Conservation (phyloP, 2,888 invertebrate genomes). For the Busseola fusca region DNA sequence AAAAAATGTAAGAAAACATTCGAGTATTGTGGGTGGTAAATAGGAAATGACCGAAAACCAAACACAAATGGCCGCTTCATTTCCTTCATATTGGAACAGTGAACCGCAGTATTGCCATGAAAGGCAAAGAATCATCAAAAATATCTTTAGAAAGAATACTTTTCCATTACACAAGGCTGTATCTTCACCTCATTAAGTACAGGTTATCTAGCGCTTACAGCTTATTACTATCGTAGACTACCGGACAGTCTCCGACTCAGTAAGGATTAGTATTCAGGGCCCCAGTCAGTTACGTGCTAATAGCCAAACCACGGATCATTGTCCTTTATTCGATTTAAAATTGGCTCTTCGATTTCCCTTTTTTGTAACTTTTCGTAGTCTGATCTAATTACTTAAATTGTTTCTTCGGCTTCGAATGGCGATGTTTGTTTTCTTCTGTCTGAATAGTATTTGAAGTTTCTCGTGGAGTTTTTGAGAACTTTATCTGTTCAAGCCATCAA, state of each 20-base stretch:
- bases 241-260: constrained; percentile 29
- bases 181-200: constrained; percentile 23
- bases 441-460: neutral
- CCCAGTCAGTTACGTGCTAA: constrained; percentile 48
- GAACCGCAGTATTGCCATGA: neutral
- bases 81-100: neutral
- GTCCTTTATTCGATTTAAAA: constrained; percentile 45
- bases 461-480: neutral
- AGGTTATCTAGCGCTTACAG: constrained; percentile 13
- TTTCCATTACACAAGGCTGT: neutral
- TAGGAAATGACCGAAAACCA: neutral
- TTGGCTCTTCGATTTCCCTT: constrained; percentile 32
- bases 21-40: neutral
- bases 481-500: neutral
- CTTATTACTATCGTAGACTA: constrained; percentile 32
- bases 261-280: constrained; percentile 43
- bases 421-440: constrained; percentile 19
- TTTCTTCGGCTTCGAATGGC: constrained; percentile 21
- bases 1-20: constrained; percentile 4
- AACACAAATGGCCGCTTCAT: neutral
- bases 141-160: neutral
- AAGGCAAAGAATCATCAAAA: neutral
- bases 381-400: constrained; percentile 47
- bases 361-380: constrained; percentile 21
- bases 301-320: constrained; percentile 42